Conservation (phyloP, 2,113 vertebrate species). For the Spilogale gracilis region DNA sequence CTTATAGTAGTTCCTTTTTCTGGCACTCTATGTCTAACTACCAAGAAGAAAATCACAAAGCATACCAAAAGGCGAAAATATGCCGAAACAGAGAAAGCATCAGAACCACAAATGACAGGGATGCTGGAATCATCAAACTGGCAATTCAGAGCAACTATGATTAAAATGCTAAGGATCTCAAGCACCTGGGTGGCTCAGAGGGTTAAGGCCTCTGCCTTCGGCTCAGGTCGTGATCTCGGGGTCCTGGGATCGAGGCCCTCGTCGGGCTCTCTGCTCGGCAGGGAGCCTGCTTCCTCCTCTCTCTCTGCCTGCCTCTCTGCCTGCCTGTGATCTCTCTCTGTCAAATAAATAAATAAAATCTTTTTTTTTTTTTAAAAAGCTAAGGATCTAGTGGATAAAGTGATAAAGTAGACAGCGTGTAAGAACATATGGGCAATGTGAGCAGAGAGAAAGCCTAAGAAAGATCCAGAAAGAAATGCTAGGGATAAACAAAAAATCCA, state of each 20-base stretch:
- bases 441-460: background rate
- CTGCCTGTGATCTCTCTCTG: no score
- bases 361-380: background rate
- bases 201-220: no score
- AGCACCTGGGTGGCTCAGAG: no score
- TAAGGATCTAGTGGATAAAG: background rate
- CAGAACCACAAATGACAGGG: background rate
- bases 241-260: no score
- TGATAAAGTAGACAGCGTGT: background rate
- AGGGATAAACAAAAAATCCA: background rate
- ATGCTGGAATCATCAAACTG: background rate
- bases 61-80: background rate
- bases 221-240: no score
- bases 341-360: no score
- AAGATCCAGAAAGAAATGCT: background rate
- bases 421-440: background rate
- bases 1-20: background rate
- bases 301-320: no score
- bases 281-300: no score
- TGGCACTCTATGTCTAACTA: background rate
- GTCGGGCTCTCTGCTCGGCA: no score
- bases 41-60: background rate
- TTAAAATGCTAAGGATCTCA: background rate
- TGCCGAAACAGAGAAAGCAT: background rate
- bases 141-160: slow-evolving; percentile 13